A percentile compares a stretch with the other conserved stretches of the same genome.
These are phyloP conservation scores for Peromyscus californicus DNA, from an alignment of 2,113 vertebrate species.

Conservation along the genomic window DNA sequence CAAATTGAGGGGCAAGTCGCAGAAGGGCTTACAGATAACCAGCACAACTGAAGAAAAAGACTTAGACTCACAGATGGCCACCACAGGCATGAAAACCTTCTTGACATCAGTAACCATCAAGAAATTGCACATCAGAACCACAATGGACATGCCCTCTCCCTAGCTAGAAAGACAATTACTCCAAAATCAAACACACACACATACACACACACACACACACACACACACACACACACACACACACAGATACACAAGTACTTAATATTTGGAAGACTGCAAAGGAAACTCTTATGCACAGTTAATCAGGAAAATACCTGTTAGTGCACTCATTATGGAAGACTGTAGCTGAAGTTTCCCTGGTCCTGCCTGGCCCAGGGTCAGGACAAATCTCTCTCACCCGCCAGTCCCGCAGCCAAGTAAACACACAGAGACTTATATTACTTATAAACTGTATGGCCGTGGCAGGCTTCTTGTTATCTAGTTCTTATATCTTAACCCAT, in stretches of 20 bases:
- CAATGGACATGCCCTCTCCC: not conserved
- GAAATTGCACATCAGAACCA: not conserved
- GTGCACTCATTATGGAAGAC: not conserved
- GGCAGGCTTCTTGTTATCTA: no score
- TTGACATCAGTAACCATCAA: not conserved
- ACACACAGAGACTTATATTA: no score
- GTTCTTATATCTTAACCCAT: no score
- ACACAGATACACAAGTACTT: not conserved
- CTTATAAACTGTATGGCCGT: no score
- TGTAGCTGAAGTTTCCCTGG: no score
- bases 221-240: not conserved
- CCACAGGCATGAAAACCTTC: not conserved
- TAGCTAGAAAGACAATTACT: not conserved
- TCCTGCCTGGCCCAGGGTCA: no score
- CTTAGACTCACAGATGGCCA: not conserved
- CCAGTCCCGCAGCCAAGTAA: no score
- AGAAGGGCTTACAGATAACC: not conserved
- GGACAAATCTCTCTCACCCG: no score
- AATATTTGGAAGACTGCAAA: not conserved
- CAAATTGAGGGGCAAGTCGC: not conserved
- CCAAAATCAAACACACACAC: not conserved
- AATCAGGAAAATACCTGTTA: not conserved
- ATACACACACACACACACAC: not conserved
- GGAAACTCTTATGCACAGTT: not conserved
- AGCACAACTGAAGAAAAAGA: not conserved